These are phyloP conservation scores for Chaunax sp. DNA, from an alignment of 2,797 vertebrate species.

Conservation along the genomic window DNA sequence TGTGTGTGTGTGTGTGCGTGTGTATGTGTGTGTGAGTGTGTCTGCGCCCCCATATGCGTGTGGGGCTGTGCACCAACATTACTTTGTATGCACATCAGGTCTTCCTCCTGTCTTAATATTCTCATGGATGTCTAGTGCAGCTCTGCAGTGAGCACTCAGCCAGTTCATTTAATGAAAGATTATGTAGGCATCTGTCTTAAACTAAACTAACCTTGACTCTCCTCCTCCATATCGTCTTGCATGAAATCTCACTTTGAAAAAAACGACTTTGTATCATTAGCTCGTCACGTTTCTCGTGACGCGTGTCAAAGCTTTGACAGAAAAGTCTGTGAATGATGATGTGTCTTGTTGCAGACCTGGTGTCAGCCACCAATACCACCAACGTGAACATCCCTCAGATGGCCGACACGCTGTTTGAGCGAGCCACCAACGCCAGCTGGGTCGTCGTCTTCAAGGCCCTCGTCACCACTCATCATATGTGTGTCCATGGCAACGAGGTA, in stretches of 20 bases:
- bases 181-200: slow-evolving; percentile 39
- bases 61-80: slow-evolving; percentile 9
- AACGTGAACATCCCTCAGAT: slow-evolving; percentile 99
- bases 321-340: not conserved
- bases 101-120: slow-evolving; percentile 45
- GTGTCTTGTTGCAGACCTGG: slow-evolving; percentile 88
- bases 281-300: too few relatives aligned
- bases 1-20: slow-evolving; percentile 15
- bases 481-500: slow-evolving; percentile 99
- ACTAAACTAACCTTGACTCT: slow-evolving; percentile 13
- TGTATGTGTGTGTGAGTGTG: slow-evolving; percentile 8
- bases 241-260: not conserved
- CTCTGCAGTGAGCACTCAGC: slow-evolving; percentile 47
- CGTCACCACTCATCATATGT: slow-evolving; percentile 96
- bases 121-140: slow-evolving; percentile 45
- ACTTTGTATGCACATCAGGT: slow-evolving; percentile 49
- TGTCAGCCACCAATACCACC: slow-evolving; percentile 98
- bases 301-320: not conserved
- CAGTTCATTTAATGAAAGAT: slow-evolving; percentile 49
- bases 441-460: slow-evolving; percentile 99
- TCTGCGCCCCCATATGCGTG: too few relatives aligned
- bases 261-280: not conserved
- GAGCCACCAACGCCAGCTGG: slow-evolving; percentile 98
- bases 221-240: not conserved
- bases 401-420: slow-evolving; percentile 98